These are phyloP conservation scores for Myrmophylax atrothorax DNA, from an alignment of 2,113 vertebrate species.

Conservation along the genomic window DNA sequence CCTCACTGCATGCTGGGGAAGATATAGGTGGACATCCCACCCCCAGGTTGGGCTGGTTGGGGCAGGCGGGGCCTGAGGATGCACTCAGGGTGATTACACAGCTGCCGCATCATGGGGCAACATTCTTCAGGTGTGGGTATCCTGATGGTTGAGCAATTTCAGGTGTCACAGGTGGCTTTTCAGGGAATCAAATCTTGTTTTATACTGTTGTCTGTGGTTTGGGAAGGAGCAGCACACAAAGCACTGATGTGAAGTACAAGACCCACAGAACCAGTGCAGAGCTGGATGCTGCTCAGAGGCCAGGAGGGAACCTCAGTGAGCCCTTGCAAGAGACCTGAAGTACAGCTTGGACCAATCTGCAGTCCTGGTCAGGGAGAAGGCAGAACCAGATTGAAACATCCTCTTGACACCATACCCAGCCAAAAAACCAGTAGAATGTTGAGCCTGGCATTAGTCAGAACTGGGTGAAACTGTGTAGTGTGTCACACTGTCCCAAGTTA, in stretches of 20 bases:
- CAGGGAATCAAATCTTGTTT: neutral
- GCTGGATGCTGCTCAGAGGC: neutral
- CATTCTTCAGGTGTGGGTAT: neutral
- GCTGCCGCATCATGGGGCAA: neutral
- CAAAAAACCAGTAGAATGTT: neutral
- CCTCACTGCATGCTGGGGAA: rapidly evolving
- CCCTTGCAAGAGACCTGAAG: neutral
- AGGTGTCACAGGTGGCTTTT: neutral
- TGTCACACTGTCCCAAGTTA: neutral
- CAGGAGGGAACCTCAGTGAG: neutral
- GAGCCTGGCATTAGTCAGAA: neutral
- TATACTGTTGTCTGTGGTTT: neutral
- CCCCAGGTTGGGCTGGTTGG: neutral
- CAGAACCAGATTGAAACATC: rapidly evolving
- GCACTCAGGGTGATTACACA: neutral
- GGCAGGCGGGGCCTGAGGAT: neutral
- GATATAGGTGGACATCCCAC: rapidly evolving
- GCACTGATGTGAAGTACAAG: neutral
- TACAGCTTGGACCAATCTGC: neutral
- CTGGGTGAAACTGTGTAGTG: neutral
- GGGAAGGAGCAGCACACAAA: neutral
- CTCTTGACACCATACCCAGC: neutral
- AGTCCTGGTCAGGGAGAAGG: neutral
- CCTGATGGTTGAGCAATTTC: neutral
- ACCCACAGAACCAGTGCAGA: neutral